These are phyloP conservation scores for Phalanger gymnotis DNA, from an alignment of 2,797 vertebrate genomes.

Conservation along the genomic window DNA sequence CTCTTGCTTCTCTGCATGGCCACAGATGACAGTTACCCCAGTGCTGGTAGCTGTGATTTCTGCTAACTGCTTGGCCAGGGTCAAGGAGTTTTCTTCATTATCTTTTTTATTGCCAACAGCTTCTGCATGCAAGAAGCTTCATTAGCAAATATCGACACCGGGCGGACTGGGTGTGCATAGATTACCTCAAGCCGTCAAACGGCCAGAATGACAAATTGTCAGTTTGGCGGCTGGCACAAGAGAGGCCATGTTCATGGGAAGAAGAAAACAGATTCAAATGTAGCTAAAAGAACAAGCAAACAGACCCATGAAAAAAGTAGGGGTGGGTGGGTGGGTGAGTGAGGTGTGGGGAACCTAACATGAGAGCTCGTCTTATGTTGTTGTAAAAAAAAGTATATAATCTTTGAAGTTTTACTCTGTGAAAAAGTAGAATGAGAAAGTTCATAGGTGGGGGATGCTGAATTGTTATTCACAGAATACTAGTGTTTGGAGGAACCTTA, in stretches of 20 bases:
- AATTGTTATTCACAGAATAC: background rate
- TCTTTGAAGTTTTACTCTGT: background rate
- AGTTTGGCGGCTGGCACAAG: slow-evolving; percentile 55
- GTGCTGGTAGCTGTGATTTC: slow-evolving; percentile 58
- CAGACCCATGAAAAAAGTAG: slow-evolving; percentile 45
- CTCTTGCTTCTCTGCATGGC: slow-evolving; percentile 34
- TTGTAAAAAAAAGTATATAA: background rate
- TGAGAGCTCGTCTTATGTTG: slow-evolving; percentile 4
- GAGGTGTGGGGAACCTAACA: slow-evolving; percentile 12
- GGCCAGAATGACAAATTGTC: slow-evolving; percentile 78
- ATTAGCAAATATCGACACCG: slow-evolving; percentile 82
- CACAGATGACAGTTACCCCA: slow-evolving; percentile 33
- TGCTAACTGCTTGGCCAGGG: slow-evolving; percentile 68
- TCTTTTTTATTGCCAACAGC: slow-evolving; percentile 78
- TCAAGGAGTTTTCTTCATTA: slow-evolving; percentile 80
- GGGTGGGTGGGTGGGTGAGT: background rate
- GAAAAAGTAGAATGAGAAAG: slow-evolving; percentile 4
- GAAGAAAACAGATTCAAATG: slow-evolving; percentile 69
- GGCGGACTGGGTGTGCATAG: slow-evolving; percentile 76
- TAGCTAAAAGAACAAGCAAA: slow-evolving; percentile 72
- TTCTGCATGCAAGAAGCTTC: slow-evolving; percentile 76
- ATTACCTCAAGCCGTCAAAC: slow-evolving; percentile 73
- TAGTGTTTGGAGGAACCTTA: background rate
- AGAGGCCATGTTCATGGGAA: slow-evolving; percentile 54
- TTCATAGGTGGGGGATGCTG: background rate